Evolutionary conservation across 2,797 vertebrate genomes (phyloP).

Genomic region (Halcyon leucocephala): DNA sequence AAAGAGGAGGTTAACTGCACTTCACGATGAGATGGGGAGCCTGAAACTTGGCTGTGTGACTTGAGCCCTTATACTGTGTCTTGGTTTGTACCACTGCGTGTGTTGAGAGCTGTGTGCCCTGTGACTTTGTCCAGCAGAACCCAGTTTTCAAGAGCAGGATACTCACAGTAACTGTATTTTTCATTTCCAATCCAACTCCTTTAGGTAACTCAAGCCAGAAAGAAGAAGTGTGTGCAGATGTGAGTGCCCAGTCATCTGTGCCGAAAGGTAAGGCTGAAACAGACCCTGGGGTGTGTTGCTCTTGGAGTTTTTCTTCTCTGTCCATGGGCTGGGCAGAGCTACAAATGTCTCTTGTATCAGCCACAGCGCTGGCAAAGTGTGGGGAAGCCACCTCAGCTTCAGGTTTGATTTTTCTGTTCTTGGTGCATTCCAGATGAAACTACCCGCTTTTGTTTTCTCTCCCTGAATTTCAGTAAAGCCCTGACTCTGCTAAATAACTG

Average conservation of each 20-base stretch:
- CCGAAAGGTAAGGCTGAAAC: constrained; percentile 1
- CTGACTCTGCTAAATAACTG: background rate
- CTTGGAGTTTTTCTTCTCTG: background rate
- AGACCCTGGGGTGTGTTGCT: background rate
- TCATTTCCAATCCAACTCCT: background rate
- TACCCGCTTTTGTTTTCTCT: background rate
- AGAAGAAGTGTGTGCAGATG: background rate
- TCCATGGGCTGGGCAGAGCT: background rate
- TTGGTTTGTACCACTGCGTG: background rate
- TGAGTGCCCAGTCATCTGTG: fast-evolving
- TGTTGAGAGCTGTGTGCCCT: background rate
- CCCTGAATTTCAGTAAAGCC: background rate
- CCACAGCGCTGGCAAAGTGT: background rate
- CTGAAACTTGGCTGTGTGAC: background rate
- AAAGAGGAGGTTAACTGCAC: background rate
- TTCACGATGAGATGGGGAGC: background rate
- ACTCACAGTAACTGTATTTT: background rate
- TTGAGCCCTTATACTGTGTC: background rate
- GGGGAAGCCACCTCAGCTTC: background rate
- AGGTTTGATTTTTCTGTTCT: background rate
- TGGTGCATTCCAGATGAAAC: background rate
- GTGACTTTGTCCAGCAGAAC: background rate
- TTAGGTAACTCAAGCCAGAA: background rate
- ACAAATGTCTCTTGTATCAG: background rate
- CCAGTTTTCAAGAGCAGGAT: background rate